Conservation (phyloP, 2,888 invertebrate genomes). For the Seira musarum region DNA sequence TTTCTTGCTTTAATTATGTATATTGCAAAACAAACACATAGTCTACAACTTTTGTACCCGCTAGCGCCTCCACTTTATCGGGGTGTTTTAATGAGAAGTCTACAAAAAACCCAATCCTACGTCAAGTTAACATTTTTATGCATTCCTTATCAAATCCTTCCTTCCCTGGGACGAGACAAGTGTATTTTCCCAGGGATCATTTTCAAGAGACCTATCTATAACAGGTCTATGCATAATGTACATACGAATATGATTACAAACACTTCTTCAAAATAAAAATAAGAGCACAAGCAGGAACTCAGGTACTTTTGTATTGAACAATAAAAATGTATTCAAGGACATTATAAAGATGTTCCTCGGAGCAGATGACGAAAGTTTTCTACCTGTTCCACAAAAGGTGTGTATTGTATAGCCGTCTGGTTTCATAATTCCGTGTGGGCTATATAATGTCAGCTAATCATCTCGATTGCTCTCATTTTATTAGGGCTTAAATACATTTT, state of each 20-base stretch:
- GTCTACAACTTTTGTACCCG: neutral
- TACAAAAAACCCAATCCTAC: no score
- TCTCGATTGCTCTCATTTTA: neutral
- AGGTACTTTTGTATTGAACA: neutral
- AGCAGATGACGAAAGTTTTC: slow-evolving; percentile 10
- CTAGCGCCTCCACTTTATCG: neutral
- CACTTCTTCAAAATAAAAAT: no score
- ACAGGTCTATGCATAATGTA: no score
- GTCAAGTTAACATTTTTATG: neutral
- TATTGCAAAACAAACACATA: neutral
- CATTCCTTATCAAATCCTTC: slow-evolving; percentile 1
- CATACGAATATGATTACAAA: no score
- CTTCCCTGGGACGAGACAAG: slow-evolving; percentile 4
- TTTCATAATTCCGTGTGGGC: slow-evolving; percentile 11
- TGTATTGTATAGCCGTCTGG: neutral
- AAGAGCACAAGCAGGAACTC: neutral
- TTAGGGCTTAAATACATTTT: no score
- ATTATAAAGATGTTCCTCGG: neutral
- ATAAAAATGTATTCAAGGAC: slow-evolving; percentile 10
- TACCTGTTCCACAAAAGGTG: slow-evolving; percentile 16
- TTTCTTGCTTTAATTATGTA: slow-evolving; percentile 3
- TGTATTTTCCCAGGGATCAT: slow-evolving; percentile 7
- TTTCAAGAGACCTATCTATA: no score
- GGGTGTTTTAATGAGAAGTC: neutral
- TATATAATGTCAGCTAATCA: neutral